Evolutionary conservation across 2,797 vertebrate species (phyloP), one percentile per base, ranked within the genome.

Genomic region (Nyctibius grandis): DNA sequence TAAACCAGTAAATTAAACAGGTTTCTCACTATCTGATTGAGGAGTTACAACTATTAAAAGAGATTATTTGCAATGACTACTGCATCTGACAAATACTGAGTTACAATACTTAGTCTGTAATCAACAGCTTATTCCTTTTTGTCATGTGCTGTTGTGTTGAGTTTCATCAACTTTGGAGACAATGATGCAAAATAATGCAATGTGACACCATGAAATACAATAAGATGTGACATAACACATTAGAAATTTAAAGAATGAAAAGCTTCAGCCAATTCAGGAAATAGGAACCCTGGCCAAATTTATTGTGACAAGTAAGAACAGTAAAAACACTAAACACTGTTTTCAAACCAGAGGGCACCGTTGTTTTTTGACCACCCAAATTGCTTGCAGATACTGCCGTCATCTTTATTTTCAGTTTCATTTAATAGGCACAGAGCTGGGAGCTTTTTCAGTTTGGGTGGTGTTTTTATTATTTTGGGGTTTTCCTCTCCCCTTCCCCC

Each of bases 231-330:
- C 94, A 95, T 91, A 96, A 72, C 85, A 91, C 91, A 94, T 92
- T 95, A 96, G 95, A 96, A 90, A 96, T 88, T 95, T 94, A 91
- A 80, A 84, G 91, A 96, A 96, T 89, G 95, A 98, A 96, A 92
- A 78, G 83, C 85, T 96, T 93, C 75, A 89, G 88, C 87, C 90
- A 95, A 21, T 91, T 95, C 88, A 94, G 56, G 65, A 96, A 97
- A 79, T 36, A 34, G n/a, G 80, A 91, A 88, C 68, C 56, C 44
- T 70, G 22, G 61, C 85, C 91, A 91, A 96, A 97, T 97, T 85
- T 96, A 91, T 89, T 93, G 61, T 95, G 91, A 96, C 72, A 95
- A 97, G 92, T 80, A 79, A 74, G 85, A 89, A 40, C 85, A 92
- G 63, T 90, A 60, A 47, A 92, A 93, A 97, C 75, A 88, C 76